phyloP scores from a whole-genome alignment of 2,888 invertebrate species.

The Cryptocephalus moraei region DNA sequence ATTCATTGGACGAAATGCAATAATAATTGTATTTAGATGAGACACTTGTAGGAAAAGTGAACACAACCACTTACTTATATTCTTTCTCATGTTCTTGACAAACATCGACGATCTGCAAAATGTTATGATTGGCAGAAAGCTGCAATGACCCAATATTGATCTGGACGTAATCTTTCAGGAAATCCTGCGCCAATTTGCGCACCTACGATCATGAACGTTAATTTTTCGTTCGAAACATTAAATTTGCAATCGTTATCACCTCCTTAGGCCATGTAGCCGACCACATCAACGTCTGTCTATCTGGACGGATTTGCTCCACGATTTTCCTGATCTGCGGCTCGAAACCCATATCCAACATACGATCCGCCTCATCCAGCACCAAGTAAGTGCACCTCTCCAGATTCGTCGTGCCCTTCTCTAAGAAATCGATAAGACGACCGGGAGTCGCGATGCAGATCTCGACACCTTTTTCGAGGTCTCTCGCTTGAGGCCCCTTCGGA shows the following conservation, averaged over 20 bases:
- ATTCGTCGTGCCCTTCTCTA: constrained; percentile 63
- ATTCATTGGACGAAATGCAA: no score
- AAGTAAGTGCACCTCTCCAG: constrained; percentile 72
- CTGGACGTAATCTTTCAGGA: constrained; percentile 80
- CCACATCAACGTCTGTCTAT: constrained; percentile 95
- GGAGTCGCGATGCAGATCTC: constrained; percentile 85
- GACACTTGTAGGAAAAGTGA: neutral
- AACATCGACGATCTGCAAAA: constrained; percentile 77
- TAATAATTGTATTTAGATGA: no score
- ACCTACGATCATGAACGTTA: no score
- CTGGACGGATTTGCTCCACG: constrained; percentile 84
- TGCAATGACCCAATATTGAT: constrained; percentile 85
- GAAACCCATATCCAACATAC: constrained; percentile 97
- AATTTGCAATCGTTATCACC: constrained; percentile 39
- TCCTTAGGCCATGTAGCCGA: constrained; percentile 98
- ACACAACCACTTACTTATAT: constrained; percentile 27
- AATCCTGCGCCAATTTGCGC: constrained; percentile 82
- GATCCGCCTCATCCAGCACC: constrained; percentile 90
- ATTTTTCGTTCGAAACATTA: no score
- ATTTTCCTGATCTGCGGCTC: constrained; percentile 93
- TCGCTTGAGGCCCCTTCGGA: constrained; percentile 73
- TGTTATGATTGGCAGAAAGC: constrained; percentile 84
- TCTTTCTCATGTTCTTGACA: constrained; percentile 83
- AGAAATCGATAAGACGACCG: constrained; percentile 72
- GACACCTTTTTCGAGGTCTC: constrained; percentile 59